A percentile compares a stretch with the other conserved stretches of the same genome.
Conservation (phyloP, 1,140 invertebrate genomes). For the Rhagoletis zephyria region DNA sequence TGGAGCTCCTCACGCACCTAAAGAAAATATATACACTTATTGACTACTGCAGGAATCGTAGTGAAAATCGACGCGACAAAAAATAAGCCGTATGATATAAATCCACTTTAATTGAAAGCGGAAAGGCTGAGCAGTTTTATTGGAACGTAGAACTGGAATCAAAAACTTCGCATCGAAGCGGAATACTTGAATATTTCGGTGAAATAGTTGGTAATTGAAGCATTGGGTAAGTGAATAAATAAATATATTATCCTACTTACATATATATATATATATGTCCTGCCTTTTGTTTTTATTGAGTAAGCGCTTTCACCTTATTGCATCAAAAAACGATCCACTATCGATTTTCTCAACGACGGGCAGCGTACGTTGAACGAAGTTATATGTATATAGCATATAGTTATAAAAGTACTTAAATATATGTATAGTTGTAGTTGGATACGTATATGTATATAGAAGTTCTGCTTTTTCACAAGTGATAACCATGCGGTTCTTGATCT, state of each 20-base stretch:
- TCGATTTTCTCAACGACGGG: conserved; percentile 38
- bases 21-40: conserved; percentile 12
- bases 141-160: background rate
- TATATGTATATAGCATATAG: background rate
- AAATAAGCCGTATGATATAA: background rate
- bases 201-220: conserved; percentile 22
- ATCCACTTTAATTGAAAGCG: conserved; percentile 27
- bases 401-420: background rate
- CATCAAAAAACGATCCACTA: conserved; percentile 22
- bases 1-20: background rate
- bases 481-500: conserved; percentile 6
- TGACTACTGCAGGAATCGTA: background rate
- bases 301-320: conserved; percentile 31
- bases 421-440: conserved; percentile 2
- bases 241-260: no score
- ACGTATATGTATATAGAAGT: background rate
- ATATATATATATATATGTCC: no score
- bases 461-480: background rate
- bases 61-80: background rate
- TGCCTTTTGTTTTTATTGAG: background rate
- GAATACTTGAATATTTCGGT: conserved; percentile 30
- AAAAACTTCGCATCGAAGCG: conserved; percentile 48
- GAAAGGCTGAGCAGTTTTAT: conserved; percentile 33
- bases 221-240: background rate
- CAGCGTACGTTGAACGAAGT: conserved; percentile 3